These are phyloP conservation scores for Stenchaetothrips biformis DNA, from an alignment of 2,888 invertebrate species.

Conservation along the genomic window DNA sequence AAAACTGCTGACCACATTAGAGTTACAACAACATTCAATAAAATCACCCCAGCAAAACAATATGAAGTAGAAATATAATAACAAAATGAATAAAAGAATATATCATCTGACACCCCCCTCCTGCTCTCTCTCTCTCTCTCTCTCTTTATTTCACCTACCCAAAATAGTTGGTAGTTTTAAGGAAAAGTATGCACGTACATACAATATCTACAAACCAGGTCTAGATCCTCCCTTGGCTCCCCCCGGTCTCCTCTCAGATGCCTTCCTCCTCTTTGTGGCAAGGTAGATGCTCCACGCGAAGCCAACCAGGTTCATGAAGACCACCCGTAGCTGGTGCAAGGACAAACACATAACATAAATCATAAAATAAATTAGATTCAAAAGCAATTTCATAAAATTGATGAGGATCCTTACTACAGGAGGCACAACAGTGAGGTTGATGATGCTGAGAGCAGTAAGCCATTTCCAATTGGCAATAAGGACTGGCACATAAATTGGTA, in stretches of 20 bases:
- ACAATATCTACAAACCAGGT: not conserved
- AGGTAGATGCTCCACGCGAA: conserved; percentile 74
- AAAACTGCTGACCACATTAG: too few species aligned
- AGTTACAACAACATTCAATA: not conserved
- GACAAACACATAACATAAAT: not conserved
- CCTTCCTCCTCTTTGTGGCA: conserved; percentile 55
- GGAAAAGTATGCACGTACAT: too few species aligned
- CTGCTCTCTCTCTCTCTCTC: too few species aligned
- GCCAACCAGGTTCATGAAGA: conserved; percentile 68
- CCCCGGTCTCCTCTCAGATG: conserved; percentile 5
- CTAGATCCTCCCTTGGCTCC: not conserved
- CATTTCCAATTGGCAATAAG: conserved; percentile 72
- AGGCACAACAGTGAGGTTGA: conserved; percentile 70
- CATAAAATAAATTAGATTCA: not conserved
- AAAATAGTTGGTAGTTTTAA: too few species aligned
- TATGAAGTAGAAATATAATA: not conserved
- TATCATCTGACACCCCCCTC: not conserved
- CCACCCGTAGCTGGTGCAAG: conserved; percentile 60
- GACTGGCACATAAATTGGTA: conserved; percentile 60
- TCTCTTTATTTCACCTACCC: too few species aligned
- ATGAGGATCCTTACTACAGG: conserved; percentile 60
- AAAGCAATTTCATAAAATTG: conserved; percentile 31
- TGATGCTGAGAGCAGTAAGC: conserved; percentile 65
- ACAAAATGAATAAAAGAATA: not conserved
- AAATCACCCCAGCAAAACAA: not conserved